Base-by-base conservation (phyloP, 1,140 invertebrate species). In the Acyrthosiphon pisum region DNA sequence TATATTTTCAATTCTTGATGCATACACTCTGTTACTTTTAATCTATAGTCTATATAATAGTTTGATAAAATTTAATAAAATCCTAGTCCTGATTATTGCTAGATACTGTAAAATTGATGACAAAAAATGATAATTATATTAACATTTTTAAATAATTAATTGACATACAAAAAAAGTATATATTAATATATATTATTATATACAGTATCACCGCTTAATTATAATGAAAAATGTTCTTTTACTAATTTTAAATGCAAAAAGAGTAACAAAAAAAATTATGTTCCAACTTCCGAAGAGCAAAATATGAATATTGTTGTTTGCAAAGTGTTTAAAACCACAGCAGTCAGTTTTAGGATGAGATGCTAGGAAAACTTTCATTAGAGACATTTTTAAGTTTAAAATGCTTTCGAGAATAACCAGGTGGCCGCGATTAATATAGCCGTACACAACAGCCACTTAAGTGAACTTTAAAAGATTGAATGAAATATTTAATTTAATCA, bases 341-440 rank as follows among this genome's bases (percentile, higher is more conserved):
- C 37, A 68, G 56, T 90, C 26, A 30, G 89, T 68, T 68, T 90
- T 41, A 20, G 26, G 18, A 68, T 68, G 14, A 30, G 37, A 68
- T 14, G 89, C 37, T 44, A 60, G 26, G 18, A 90, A 60, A 90
- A 60, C 88, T 90, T 90, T 90, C 56, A 41, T 60, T 90, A 26
- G 37, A 60, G 23, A 46, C 26, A 41, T 90, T 90, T 90, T 68
- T 90, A 90, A 90, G 37, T 90, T 60, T 60, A 26, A 41, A 90
- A 60, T 44, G 37, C 14, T 89, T 90, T 44, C 6, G 23, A 41
- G 37, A 30, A 41, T 60, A 90, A 60, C 88, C 88, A 41, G 48
- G 7, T 60, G 88, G 50, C 11, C 11, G 8, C 53, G 53, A 90
- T 90, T 90, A 44, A 56, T 60, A 60, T 44, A 60, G n/a, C 87